Conservation (phyloP, 64 coral and sea anemone genomes). For the Porites lutea region DNA sequence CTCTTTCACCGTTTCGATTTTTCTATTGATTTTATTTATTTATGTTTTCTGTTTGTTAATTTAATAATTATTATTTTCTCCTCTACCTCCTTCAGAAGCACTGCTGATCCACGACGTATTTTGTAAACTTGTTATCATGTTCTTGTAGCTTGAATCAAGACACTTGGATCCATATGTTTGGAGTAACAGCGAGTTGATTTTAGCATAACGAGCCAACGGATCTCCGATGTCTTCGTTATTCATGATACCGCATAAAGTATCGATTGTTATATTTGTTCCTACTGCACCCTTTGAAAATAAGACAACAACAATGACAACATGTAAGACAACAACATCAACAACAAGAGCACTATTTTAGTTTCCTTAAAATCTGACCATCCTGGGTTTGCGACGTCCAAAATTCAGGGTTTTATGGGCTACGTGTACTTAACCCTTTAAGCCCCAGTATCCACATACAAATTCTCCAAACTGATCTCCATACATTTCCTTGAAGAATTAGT, state of each 20-base stretch:
- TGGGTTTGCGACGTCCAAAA: too few relatives aligned
- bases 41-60: too few relatives aligned
- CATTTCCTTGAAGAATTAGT: too few relatives aligned
- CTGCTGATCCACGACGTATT: constrained; percentile 89
- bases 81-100: constrained; percentile 93
- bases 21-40: too few relatives aligned
- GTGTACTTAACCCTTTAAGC: too few relatives aligned
- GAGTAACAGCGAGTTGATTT: constrained; percentile 86
- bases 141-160: constrained; percentile 83
- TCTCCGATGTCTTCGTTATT: constrained; percentile 76
- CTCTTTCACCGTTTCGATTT: too few relatives aligned
- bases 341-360: too few relatives aligned
- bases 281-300: constrained; percentile 70
- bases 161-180: constrained; percentile 82
- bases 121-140: constrained; percentile 64
- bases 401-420: too few relatives aligned
- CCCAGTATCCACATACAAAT: too few relatives aligned
- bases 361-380: too few relatives aligned
- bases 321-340: background rate
- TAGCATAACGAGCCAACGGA: constrained; percentile 78
- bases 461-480: too few relatives aligned
- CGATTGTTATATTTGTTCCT: constrained; percentile 96
- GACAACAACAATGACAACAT: background rate
- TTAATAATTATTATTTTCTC: too few relatives aligned
- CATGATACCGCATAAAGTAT: constrained; percentile 93